Conservation (phyloP, 1,140 invertebrate species). For the Kradibia gibbosae region DNA sequence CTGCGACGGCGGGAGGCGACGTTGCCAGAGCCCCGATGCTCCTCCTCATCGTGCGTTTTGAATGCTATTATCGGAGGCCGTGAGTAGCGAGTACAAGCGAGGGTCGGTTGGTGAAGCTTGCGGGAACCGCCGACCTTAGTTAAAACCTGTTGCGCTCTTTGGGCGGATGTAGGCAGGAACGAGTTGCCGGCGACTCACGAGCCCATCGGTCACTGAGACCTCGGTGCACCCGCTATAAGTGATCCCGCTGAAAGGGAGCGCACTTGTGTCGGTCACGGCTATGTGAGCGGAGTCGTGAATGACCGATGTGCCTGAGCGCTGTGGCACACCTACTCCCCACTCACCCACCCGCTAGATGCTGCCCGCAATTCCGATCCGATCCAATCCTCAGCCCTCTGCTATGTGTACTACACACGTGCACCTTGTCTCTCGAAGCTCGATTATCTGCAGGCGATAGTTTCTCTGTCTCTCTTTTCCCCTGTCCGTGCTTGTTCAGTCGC, state of each 20-base stretch:
- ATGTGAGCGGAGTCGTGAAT: background rate
- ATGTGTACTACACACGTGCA: background rate
- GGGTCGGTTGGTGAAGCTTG: background rate
- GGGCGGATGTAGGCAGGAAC: background rate
- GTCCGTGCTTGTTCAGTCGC: too few relatives aligned
- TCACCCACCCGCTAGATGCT: too few relatives aligned
- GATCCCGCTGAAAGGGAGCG: background rate
- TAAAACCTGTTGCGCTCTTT: background rate
- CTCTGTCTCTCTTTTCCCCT: background rate
- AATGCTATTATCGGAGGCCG: background rate
- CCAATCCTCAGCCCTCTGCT: too few relatives aligned
- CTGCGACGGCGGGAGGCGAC: slow-evolving; percentile 53
- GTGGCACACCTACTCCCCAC: background rate
- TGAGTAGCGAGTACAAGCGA: background rate
- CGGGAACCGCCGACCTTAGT: too few relatives aligned
- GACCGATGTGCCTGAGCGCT: background rate
- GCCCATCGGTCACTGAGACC: background rate
- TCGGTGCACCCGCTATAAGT: background rate
- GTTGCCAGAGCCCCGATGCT: slow-evolving; percentile 18
- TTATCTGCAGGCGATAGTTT: background rate
- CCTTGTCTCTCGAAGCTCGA: background rate
- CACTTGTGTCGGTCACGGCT: background rate
- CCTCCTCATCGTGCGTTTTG: slow-evolving; percentile 9
- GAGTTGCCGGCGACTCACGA: background rate
- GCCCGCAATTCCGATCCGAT: too few relatives aligned